Evolutionary conservation across 2,888 invertebrate species (phyloP), one percentile per base, ranked within the genome.

Genomic region (Cosmorhoe ocellata): DNA sequence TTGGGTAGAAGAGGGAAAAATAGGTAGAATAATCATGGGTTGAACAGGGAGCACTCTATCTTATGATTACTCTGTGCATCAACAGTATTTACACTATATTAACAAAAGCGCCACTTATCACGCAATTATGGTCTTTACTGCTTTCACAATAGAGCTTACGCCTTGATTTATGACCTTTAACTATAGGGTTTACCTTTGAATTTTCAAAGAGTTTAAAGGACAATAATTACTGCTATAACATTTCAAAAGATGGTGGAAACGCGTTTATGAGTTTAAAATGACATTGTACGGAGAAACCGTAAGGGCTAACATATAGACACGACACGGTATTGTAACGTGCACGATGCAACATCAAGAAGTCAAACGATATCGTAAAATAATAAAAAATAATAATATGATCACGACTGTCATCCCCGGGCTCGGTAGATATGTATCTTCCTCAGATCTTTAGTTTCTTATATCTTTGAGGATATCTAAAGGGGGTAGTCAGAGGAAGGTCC

Each of bases 31-130:
- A n/a, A n/a, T n/a, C n/a, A n/a, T n/a, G n/a, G n/a, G n/a, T n/a
- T n/a, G n/a, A n/a, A n/a, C n/a, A n/a, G n/a, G n/a, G n/a, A 24
- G 24, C 24, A 6, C 22, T 30, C 10, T 38, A 27, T 13, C 1
- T 13, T 18, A 32, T 26, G 0, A 31, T 34, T 30, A 43, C 40
- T 36, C 48, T 24, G 11, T 13, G 26, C 11, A 13, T 18, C 32
- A 8, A 31, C 33, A 43, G 27, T 51, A 51, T 46, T 46, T 53
- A 48, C 47, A 48, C 48, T 52, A 42, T 44, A 48, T 53, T 48
- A 51, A 55, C 51, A 55, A 55, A 55, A 48, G 47, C 31, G 39
- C 30, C 42, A 44, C 39, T 51, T 55, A 51, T 44, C 39, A 14
- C 24, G 47, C 37, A 47, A 51, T 56, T 41, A 51, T 37, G 38